phyloP scores from a whole-genome alignment of 2,797 vertebrate species.

The Squalus acanthias region DNA sequence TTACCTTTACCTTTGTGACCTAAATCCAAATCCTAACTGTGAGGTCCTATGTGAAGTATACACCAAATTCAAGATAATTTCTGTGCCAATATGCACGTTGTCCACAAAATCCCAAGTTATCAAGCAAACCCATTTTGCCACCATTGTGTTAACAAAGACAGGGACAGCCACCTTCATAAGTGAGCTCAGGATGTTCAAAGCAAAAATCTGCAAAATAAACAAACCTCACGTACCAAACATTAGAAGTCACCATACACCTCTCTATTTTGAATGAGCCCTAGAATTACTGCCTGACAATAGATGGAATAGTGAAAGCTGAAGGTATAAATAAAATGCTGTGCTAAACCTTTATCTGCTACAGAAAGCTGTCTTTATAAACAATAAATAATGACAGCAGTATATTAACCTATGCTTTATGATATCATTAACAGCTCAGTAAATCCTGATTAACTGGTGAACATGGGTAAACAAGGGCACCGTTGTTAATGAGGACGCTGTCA shows the following conservation, averaged over 20 bases:
- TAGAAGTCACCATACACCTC: neutral
- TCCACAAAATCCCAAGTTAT: neutral
- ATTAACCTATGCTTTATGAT: conserved; percentile 36
- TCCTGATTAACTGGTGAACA: conserved; percentile 33
- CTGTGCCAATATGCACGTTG: too few relatives aligned
- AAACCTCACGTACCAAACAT: neutral
- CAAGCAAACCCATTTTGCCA: neutral
- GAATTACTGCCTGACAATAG: neutral
- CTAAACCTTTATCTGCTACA: neutral
- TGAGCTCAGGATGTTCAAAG: neutral
- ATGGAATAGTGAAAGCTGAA: neutral
- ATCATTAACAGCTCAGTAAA: conserved; percentile 36
- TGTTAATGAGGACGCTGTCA: conserved; percentile 34
- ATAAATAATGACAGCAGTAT: neutral
- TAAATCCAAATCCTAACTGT: neutral
- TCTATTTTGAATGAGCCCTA: neutral
- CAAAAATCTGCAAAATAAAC: neutral
- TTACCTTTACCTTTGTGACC: neutral
- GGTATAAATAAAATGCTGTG: neutral
- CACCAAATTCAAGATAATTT: neutral
- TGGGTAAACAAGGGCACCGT: conserved; percentile 30
- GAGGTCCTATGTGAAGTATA: neutral
- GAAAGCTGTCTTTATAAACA: conserved; percentile 20
- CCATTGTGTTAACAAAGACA: neutral
- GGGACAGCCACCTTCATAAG: neutral